A percentile compares a stretch with the other conserved stretches of the same genome.
Evolutionary conservation across 2,888 invertebrate genomes (phyloP).

Genomic region (Noctua janthina): DNA sequence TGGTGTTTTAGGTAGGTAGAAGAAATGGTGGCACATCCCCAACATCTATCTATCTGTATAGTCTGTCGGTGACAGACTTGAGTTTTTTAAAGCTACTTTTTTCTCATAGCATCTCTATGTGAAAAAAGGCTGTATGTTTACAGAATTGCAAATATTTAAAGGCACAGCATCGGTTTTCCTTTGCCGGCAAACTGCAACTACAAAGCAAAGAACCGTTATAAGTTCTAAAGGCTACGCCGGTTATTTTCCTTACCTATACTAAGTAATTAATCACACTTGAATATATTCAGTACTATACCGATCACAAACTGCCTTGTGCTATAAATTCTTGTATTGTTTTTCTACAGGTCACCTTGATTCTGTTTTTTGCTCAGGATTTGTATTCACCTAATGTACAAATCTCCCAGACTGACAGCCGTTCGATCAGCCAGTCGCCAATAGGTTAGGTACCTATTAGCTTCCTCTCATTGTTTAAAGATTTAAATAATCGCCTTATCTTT

Average conservation of each 20-base stretch:
- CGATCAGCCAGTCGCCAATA: conserved; percentile 42
- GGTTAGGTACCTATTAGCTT: conserved; percentile 25
- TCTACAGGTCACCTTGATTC: conserved; percentile 53
- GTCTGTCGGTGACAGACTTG: background rate
- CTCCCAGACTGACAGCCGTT: conserved; percentile 46
- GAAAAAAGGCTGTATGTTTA: background rate
- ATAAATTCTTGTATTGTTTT: conserved; percentile 11
- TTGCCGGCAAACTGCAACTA: background rate
- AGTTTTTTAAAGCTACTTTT: background rate
- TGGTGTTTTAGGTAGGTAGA: background rate
- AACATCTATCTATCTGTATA: background rate
- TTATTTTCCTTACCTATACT: background rate
- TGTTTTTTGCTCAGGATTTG: conserved; percentile 45
- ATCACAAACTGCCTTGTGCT: conserved; percentile 1
- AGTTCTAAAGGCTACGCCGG: background rate
- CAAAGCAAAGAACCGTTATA: conserved; percentile 1
- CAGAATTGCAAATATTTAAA: background rate
- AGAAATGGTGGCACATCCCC: background rate
- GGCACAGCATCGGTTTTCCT: background rate
- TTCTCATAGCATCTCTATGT: no score
- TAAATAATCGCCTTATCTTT: conserved; percentile 36
- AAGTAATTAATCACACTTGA: conserved; percentile 23
- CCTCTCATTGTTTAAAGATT: conserved; percentile 58
- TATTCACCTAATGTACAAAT: conserved; percentile 45
- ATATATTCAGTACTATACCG: conserved; percentile 21